Base-by-base conservation (phyloP, 2,797 vertebrate genomes). In the Picus viridis region DNA sequence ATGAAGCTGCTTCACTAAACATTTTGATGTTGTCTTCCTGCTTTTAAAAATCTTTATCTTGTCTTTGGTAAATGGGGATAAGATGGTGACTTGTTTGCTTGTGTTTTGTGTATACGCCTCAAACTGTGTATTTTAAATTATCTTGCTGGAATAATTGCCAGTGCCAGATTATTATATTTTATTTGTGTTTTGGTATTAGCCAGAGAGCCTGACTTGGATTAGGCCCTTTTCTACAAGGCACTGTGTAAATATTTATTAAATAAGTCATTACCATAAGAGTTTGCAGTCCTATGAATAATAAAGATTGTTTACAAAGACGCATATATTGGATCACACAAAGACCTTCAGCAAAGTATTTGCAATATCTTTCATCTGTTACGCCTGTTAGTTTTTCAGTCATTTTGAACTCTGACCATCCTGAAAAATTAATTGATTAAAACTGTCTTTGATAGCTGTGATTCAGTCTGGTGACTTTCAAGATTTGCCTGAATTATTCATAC, bases 221-320 rank as follows among this genome's bases (percentile, higher is more conserved):
- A 62, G 49, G 6, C 16, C 19, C 12, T 69, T 77, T 85, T 80
- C 41, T 92, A 34, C 51, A 67, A 83, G 22, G 43, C 49, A 57
- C 43, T 87, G 2, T 62, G 29, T 91, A 87, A 96, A 87, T 84
- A 90, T 64, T 80, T 83, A 72, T 70, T 87, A 51, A 90, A 22
- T 72, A 74, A 86, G 17, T 53, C 62, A 72, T 17, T 59, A 53
- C 27, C 61, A 51, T 49, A 75, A 81, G 59, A 92, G 62, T 73
- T 69, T 67, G 39, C 20, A 30, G 20, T 83, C 16, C 15, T 6
- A 12, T 67, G 63, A 89, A 90, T 83, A 80, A 87, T 69, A 49
- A 58, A 58, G 27, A 24, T 88, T 70, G 43, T 84, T 90, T 95
- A 65, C 51, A 14, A 68, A 77, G 63, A 56, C 85, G 43, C 27